Percentiles rank a stretch among this genome's conserved stretches.
These are phyloP conservation scores for Eubucco bourcierii DNA, from an alignment of 2,113 vertebrate genomes.

Conservation along the genomic window DNA sequence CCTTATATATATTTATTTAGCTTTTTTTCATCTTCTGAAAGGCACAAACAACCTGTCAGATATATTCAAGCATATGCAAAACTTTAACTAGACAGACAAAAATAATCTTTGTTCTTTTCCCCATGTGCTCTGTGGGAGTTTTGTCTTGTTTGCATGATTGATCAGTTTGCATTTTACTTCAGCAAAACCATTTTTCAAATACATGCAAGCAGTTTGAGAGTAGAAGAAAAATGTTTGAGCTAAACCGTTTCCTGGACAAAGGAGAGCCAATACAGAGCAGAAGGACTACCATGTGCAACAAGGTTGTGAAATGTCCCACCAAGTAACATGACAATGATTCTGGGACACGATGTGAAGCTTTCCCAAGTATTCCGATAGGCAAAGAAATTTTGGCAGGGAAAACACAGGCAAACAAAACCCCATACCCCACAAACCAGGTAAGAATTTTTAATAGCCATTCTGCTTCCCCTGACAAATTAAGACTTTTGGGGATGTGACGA, in stretches of 20 bases:
- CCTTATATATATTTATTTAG: neutral
- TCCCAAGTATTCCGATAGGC: rapidly evolving
- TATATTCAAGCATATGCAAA: constrained; percentile 69
- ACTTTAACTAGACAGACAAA: constrained; percentile 71
- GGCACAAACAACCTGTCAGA: constrained; percentile 67
- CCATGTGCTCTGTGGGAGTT: constrained; percentile 69
- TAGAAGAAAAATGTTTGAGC: neutral
- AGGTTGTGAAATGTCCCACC: neutral
- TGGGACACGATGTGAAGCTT: neutral
- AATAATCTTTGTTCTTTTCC: constrained; percentile 67
- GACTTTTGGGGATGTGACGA: neutral
- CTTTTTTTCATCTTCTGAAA: constrained; percentile 46
- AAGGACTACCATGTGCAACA: neutral
- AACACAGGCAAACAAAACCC: neutral
- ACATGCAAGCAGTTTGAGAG: neutral
- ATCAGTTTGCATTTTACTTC: constrained; percentile 64
- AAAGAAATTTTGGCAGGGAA: neutral
- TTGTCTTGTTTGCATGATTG: constrained; percentile 70
- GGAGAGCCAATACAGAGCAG: neutral
- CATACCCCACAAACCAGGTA: neutral
- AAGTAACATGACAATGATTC: neutral
- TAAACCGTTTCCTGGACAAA: neutral
- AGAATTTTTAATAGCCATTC: neutral
- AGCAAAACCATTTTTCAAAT: constrained; percentile 62
- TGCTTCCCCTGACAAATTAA: neutral